Evolutionary conservation across 2,797 vertebrate genomes (phyloP), one percentile per base, ranked within the genome.

Genomic region (Champsocephalus esox): DNA sequence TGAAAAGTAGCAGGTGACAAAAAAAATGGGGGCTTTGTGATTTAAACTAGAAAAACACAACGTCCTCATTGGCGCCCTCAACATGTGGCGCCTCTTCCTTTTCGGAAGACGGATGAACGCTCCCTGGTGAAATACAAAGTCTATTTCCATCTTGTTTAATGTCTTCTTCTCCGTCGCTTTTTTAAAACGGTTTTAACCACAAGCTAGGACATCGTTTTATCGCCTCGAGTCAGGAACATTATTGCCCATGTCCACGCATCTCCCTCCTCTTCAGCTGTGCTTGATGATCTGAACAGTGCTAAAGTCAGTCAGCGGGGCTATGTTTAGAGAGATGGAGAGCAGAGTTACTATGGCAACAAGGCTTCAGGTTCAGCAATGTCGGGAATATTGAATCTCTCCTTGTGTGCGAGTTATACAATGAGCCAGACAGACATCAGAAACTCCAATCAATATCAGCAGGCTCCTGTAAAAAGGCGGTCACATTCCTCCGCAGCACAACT

Each of bases 321-420:
- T 90, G 91, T 92, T 91, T 90, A 92, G 84, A 91, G 82, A 79
- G 86, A 85, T 55, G 69, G 79, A 88, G 87, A 92, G 88, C 88
- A 63, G 87, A 65, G 94, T 95, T 93, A 79, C 94, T 93, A 95
- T 92, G 90, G 95, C 93, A 94, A 96, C 94, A 90, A 90, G 89
- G 77, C 86, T 88, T 63, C 84, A 69, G 90, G 91, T 93, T 93
- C 90, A 92, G 89, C 92, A 57, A 91, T 92, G 91, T 92, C 82
- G 85, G 88, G 90, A 91, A 92, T 91, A 91, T 91, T 89, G 86
- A 89, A 92, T 92, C 80, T 86, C 69, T 84, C 89, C 83, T 86
- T 82, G 79, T 81, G 87, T 81, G 87, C 76, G 89, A 85, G 88
- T 92, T 90, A 90, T 82, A 92, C 90, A 92, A 89, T 87, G 88